Base-by-base conservation (phyloP, 2,797 vertebrate species). In the Intellagama lesueurii region DNA sequence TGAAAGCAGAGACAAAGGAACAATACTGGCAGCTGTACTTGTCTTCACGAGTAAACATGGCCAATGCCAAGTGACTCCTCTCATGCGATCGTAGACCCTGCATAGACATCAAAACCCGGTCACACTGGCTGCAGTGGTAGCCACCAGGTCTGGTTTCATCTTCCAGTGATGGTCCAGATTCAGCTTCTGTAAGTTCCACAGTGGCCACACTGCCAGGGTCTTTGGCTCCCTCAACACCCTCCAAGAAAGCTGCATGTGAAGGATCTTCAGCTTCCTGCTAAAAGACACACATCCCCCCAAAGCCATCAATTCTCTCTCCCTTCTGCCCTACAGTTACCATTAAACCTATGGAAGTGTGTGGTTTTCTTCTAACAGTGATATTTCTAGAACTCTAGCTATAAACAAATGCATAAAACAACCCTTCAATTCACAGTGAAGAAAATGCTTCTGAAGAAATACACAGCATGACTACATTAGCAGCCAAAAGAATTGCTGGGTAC, bases 1-100 rank as follows among this genome's bases (percentile, higher is more conserved):
- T 98, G 97, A 99, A 99, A 79, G 99, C 98, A 72, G 99, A 99
- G 94, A 98, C 98, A 92, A 99, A 99, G 96, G 99, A 98, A 96
- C 99, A 99, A 94, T 98, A 99, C 97, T 99, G 98, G 97, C 99
- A 99, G 98, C 97, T 99, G 97, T 99, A 99, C 96, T 99, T 99
- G 98, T 99, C 98, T 94, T 98, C 98, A 52, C 98, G 97, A 96
- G 96, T 97, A 95, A 99, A 98, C 97, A 99, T 96, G 4, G 99
- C 98, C 96, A 99, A 96, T 95, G 99, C 98, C 49, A 98, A 98
- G 95, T 99, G 99, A 97, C 99, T 99, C 97, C 99, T 98, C 97
- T 99, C 99, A 0, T 99, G 99, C 93, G 99, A 99, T 95, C 99
- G 98, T 91, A 99, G 98, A 95, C 99, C 99, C 98, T 99, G 99